Evolutionary conservation across 2,797 vertebrate species (phyloP).

Genomic region (Sternarchorhynchus goeldii): DNA sequence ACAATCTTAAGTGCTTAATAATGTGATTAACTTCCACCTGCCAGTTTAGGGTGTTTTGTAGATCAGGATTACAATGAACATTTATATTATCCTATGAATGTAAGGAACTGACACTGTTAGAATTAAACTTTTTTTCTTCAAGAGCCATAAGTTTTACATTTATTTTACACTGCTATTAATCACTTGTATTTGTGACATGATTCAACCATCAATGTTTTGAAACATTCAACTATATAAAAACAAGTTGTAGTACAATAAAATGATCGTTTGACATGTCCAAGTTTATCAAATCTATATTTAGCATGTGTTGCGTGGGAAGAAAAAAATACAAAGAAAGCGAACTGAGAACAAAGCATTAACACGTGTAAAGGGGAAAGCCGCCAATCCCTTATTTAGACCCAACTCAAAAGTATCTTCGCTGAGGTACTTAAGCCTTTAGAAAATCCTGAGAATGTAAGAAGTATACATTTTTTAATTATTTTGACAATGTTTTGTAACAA

Average conservation of each 20-base stretch:
- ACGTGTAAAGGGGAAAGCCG: not conserved
- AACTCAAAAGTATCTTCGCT: not conserved
- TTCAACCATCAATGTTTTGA: not conserved
- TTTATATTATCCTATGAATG: not conserved
- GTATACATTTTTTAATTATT: not conserved
- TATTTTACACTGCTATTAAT: not conserved
- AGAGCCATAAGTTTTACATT: not conserved
- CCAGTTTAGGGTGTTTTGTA: not conserved
- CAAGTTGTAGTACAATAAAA: not conserved
- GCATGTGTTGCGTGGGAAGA: not conserved
- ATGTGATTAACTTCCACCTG: constrained; percentile 6
- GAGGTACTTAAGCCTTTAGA: constrained; percentile 29
- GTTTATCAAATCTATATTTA: not conserved
- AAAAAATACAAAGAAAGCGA: too few relatives aligned
- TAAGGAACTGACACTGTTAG: not conserved
- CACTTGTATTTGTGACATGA: not conserved
- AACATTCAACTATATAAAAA: constrained; percentile 4
- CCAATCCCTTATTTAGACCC: not conserved
- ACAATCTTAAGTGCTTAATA: not conserved
- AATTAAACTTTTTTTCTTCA: not conserved
- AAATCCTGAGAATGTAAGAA: constrained; percentile 41
- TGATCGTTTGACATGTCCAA: not conserved
- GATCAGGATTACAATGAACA: not conserved
- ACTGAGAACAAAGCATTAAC: not conserved
- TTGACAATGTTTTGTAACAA: constrained; percentile 15